These are phyloP conservation scores for Distichodus sexfasciatus DNA, from an alignment of 2,797 vertebrate genomes.

Conservation along the genomic window DNA sequence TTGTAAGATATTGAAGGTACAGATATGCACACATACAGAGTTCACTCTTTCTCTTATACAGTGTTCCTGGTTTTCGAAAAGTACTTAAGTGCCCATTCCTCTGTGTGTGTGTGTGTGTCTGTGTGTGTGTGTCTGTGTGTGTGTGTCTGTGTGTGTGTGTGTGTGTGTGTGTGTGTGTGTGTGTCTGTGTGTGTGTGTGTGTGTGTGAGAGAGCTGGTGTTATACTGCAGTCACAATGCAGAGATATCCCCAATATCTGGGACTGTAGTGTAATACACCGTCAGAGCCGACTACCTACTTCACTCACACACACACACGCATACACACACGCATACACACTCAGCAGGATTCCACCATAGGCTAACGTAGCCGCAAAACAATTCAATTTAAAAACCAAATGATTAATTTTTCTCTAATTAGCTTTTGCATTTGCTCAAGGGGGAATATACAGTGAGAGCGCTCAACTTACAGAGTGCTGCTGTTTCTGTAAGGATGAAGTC, in stretches of 20 bases:
- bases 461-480: too few relatives aligned
- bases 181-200: neutral
- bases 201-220: neutral
- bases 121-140: neutral
- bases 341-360: neutral
- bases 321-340: neutral
- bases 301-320: neutral
- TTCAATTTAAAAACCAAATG: neutral
- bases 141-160: neutral
- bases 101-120: slow-evolving; percentile 10
- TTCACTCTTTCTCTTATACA: too few relatives aligned
- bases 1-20: too few relatives aligned
- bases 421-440: neutral
- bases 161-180: slow-evolving; percentile 6
- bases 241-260: slow-evolving; percentile 36
- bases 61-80: too few relatives aligned
- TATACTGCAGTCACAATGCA: slow-evolving; percentile 48
- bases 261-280: slow-evolving; percentile 14
- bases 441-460: neutral
- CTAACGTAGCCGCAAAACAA: neutral
- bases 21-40: too few relatives aligned
- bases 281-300: slow-evolving; percentile 2
- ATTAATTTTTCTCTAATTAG: neutral
- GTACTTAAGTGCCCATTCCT: too few relatives aligned
- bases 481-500: neutral